These are phyloP conservation scores for Epinotia nisella DNA, from an alignment of 2,888 invertebrate species.

Conservation along the genomic window DNA sequence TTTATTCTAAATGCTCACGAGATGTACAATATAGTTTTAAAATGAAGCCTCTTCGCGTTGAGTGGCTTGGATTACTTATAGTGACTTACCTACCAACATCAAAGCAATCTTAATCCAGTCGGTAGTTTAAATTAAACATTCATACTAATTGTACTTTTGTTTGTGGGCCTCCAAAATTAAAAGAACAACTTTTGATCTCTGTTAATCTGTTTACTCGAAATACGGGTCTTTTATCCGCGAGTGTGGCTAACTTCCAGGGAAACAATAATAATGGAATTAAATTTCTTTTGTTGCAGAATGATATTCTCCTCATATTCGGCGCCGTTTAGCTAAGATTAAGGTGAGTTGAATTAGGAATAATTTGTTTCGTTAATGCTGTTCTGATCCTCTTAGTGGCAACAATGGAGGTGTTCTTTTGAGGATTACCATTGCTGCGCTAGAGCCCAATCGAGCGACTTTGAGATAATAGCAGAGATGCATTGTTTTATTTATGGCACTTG, in stretches of 20 bases:
- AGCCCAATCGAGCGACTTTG: neutral
- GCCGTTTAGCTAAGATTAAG: slow-evolving; percentile 79
- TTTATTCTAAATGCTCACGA: too few species aligned
- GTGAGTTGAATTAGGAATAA: slow-evolving; percentile 56
- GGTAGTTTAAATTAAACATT: slow-evolving; percentile 3
- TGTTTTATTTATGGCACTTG: neutral
- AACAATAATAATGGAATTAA: slow-evolving; percentile 34
- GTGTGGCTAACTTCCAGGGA: slow-evolving; percentile 24
- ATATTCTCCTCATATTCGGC: slow-evolving; percentile 79
- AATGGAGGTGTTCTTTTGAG: slow-evolving; percentile 36
- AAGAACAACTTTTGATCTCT: slow-evolving; percentile 25
- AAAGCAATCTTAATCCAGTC: neutral
- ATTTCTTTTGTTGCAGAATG: slow-evolving; percentile 77
- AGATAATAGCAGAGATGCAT: neutral
- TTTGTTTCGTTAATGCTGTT: slow-evolving; percentile 37
- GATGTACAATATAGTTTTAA: too few species aligned
- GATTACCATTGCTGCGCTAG: slow-evolving; percentile 20
- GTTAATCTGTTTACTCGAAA: slow-evolving; percentile 27
- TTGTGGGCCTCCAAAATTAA: slow-evolving; percentile 16
- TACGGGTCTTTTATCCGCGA: slow-evolving; percentile 19
- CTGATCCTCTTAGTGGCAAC: slow-evolving; percentile 36
- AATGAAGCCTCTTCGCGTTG: neutral
- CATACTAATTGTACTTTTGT: slow-evolving; percentile 18
- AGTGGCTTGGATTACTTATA: neutral
- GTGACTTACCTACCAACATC: neutral